Evolutionary conservation across 2,888 invertebrate species (phyloP).

Genomic region (Noctua comes): DNA sequence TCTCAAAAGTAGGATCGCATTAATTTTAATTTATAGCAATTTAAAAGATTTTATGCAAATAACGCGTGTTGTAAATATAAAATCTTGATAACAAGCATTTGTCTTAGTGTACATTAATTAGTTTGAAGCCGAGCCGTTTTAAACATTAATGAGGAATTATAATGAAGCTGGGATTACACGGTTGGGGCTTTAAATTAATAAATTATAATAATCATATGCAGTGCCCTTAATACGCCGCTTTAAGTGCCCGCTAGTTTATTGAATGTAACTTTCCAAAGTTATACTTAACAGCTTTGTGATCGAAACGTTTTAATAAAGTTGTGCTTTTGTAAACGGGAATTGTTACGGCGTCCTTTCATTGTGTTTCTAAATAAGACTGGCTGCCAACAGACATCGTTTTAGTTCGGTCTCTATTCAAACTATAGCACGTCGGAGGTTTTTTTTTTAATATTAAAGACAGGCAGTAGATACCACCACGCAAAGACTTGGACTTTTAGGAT

Average conservation of each 20-base stretch:
- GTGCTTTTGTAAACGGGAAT: conserved; percentile 3
- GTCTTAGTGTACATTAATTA: conserved; percentile 83
- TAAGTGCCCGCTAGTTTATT: conserved; percentile 54
- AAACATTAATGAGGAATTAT: conserved; percentile 82
- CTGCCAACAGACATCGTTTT: neutral
- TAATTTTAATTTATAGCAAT: conserved; percentile 60
- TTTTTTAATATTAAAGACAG: neutral
- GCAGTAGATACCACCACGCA: neutral
- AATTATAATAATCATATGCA: conserved; percentile 71
- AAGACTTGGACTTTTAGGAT: neutral
- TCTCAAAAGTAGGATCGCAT: conserved; percentile 31
- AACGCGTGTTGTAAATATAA: conserved; percentile 72
- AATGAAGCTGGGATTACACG: conserved; percentile 80
- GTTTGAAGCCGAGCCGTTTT: conserved; percentile 77
- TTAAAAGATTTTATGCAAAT: conserved; percentile 71
- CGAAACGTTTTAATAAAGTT: conserved; percentile 39
- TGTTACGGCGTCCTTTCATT: conserved; percentile 7
- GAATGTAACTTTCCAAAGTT: conserved; percentile 61
- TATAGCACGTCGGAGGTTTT: neutral
- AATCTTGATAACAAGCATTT: conserved; percentile 81
- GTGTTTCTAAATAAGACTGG: neutral
- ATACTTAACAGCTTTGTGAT: conserved; percentile 52
- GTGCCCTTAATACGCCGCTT: conserved; percentile 63
- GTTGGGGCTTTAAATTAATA: conserved; percentile 72
- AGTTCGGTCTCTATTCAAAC: neutral